A percentile compares a stretch with the other conserved stretches of the same genome.
Conservation (phyloP, 2,888 invertebrate species). For the Odontocerum albicorne region DNA sequence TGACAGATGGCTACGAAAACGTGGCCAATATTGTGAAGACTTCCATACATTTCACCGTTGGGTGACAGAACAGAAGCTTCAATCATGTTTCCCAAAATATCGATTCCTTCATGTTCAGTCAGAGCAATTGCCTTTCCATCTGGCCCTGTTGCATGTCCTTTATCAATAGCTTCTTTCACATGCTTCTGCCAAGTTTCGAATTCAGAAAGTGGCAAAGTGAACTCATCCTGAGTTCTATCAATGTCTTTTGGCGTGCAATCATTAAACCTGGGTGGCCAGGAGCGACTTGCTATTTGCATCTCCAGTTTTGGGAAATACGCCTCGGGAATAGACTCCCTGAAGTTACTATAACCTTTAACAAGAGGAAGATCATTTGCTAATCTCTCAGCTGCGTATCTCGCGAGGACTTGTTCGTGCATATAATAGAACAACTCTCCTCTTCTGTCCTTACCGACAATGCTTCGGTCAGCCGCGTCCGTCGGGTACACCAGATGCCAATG, state of each 20-base stretch:
- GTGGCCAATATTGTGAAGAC: conserved; percentile 82
- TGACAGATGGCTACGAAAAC: conserved; percentile 74
- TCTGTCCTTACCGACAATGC: conserved; percentile 68
- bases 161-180: conserved; percentile 72
- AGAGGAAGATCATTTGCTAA: conserved; percentile 69
- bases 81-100: conserved; percentile 76
- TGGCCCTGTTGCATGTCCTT: conserved; percentile 58
- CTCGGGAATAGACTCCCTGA: conserved; percentile 68
- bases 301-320: conserved; percentile 84
- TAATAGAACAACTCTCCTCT: conserved; percentile 80
- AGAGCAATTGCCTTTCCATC: conserved; percentile 59
- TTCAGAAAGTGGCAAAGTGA: conserved; percentile 55
- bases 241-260: conserved; percentile 64
- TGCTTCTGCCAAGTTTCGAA: conserved; percentile 76
- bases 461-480: conserved; percentile 61
- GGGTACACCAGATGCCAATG: conserved; percentile 91
- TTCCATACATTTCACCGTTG: conserved; percentile 72
- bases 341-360: conserved; percentile 64
- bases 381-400: conserved; percentile 74
- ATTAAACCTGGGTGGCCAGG: conserved; percentile 71
- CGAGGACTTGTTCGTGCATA: conserved; percentile 73
- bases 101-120: conserved; percentile 71
- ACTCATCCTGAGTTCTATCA: conserved; percentile 63
- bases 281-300: conserved; percentile 67
- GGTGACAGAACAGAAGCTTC: conserved; percentile 72